Percentiles rank a stretch among this genome's conserved stretches.
These are phyloP conservation scores for Danio rerio DNA, from an alignment of 2,113 vertebrate genomes.

Conservation along the genomic window GRCz12tu NC_133197.1:16482501-16483000, in stretches of 20 bases:
- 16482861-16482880: slow-evolving; percentile 96
- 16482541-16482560: slow-evolving; percentile 38
- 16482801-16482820: slow-evolving; percentile 70
- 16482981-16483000: slow-evolving; percentile 89
- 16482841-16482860: slow-evolving; percentile 90
- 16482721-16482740: slow-evolving; percentile 70
- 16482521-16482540: slow-evolving; percentile 51
- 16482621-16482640: not conserved
- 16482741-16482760: slow-evolving; percentile 73
- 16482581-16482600: slow-evolving; percentile 7
- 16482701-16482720: slow-evolving; percentile 84
- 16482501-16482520: slow-evolving; percentile 12
- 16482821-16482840: slow-evolving; percentile 68
- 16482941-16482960: slow-evolving; percentile 88
- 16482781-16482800: slow-evolving; percentile 84
- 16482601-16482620: slow-evolving; percentile 26
- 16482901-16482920: slow-evolving; percentile 85
- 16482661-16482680: slow-evolving; percentile 22
- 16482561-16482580: slow-evolving; percentile 16
- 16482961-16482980: slow-evolving; percentile 88
- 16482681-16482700: slow-evolving; percentile 72
- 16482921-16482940: slow-evolving; percentile 90
- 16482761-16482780: slow-evolving; percentile 90
- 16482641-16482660: slow-evolving; percentile 31
- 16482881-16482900: slow-evolving; percentile 85